phyloP scores from a whole-genome alignment of 2,113 vertebrate species.

The Mirza zaza region DNA sequence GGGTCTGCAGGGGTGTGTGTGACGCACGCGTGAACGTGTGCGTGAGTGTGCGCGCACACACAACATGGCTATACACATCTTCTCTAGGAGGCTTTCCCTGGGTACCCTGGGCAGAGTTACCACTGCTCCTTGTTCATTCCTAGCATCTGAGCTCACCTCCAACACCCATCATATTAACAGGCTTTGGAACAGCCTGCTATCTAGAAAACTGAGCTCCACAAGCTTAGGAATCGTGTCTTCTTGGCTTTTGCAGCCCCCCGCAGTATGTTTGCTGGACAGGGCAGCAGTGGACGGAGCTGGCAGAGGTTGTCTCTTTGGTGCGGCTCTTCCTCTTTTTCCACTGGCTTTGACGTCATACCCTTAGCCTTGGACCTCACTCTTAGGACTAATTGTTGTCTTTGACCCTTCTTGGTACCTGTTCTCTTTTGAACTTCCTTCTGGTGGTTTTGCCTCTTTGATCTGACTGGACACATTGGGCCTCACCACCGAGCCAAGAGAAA shows the following conservation, averaged over 20 bases:
- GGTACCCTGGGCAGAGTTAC: not conserved
- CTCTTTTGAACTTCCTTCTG: not conserved
- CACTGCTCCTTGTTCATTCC: not conserved
- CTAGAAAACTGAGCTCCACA: not conserved
- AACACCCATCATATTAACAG: not conserved
- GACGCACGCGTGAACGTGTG: rapidly evolving
- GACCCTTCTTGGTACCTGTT: not conserved
- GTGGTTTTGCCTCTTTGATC: not conserved
- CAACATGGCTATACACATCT: not conserved
- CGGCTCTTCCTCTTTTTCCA: not conserved
- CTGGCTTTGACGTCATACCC: not conserved
- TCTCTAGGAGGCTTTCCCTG: not conserved
- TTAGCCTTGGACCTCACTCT: not conserved
- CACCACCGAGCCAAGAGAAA: not conserved
- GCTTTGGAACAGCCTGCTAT: not conserved
- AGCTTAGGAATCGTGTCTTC: not conserved
- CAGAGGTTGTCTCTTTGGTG: not conserved
- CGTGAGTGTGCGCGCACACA: too few relatives aligned
- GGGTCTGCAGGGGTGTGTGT: not conserved
- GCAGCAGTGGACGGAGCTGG: too few relatives aligned
- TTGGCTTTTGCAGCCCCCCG: not conserved
- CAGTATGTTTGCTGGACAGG: not conserved
- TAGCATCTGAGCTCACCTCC: not conserved
- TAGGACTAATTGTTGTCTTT: not conserved
- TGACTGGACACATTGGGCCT: not conserved